phyloP scores from a whole-genome alignment of 2,888 invertebrate species.

The Teinopalpus imperialis region DNA sequence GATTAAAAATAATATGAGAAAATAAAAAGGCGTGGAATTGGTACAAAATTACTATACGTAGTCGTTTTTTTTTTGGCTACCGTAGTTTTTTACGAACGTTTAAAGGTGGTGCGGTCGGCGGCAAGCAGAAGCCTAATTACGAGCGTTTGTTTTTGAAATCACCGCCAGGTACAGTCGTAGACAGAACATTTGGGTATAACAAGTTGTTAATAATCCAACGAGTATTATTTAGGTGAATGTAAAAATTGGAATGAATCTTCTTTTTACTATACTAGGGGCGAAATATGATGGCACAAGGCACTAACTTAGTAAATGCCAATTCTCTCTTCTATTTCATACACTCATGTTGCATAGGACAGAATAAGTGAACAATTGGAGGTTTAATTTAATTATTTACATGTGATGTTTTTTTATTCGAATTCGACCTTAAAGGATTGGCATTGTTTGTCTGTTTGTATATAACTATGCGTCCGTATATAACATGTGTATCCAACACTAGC shows the following conservation, averaged over 20 bases:
- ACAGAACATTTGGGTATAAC: slow-evolving; percentile 34
- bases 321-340: too few relatives aligned
- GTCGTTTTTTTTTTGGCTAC: slow-evolving; percentile 57
- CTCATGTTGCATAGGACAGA: too few relatives aligned
- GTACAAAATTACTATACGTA: slow-evolving; percentile 32
- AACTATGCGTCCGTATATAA: too few relatives aligned
- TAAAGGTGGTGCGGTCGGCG: slow-evolving; percentile 44
- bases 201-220: neutral
- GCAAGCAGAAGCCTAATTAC: slow-evolving; percentile 65
- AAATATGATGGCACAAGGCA: too few relatives aligned
- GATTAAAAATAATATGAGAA: slow-evolving; percentile 27
- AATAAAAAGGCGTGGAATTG: slow-evolving; percentile 28
- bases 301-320: too few relatives aligned
- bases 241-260: neutral
- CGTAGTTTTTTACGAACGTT: slow-evolving; percentile 54
- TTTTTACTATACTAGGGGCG: too few relatives aligned
- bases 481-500: too few relatives aligned
- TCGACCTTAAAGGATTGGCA: too few relatives aligned
- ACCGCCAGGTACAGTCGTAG: slow-evolving; percentile 54
- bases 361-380: too few relatives aligned
- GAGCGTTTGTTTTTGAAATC: slow-evolving; percentile 75
- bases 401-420: too few relatives aligned
- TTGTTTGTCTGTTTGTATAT: too few relatives aligned
- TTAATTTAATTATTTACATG: too few relatives aligned
- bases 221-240: neutral